These are phyloP conservation scores for Macrotis lagotis DNA, from an alignment of 2,113 vertebrate genomes.

Conservation along the genomic window DNA sequence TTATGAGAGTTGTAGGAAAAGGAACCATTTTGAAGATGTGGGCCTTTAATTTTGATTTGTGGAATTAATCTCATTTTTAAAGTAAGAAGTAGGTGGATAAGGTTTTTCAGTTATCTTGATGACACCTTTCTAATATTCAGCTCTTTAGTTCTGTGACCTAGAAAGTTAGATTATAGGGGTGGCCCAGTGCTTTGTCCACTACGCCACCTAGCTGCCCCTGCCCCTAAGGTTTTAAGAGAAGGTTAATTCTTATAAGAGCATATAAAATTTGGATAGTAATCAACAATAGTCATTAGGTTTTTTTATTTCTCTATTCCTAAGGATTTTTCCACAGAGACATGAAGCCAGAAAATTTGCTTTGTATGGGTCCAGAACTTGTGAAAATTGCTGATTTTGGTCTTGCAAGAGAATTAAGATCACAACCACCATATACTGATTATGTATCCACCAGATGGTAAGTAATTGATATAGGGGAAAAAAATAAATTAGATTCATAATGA, in stretches of 20 bases:
- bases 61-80: rapidly evolving
- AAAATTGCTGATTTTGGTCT: conserved; percentile 99
- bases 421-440: conserved; percentile 97
- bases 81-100: neutral
- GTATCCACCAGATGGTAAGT: conserved; percentile 97
- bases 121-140: neutral
- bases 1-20: conserved; percentile 25
- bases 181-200: too few relatives aligned
- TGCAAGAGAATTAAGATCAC: conserved; percentile 96
- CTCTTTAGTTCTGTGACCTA: neutral
- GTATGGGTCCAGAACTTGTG: conserved; percentile 97
- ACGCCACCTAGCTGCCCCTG: too few relatives aligned
- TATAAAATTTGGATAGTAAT: neutral
- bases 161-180: neutral
- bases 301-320: neutral
- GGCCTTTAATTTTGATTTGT: neutral
- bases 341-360: conserved; percentile 98
- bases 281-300: neutral
- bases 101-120: neutral
- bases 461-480: neutral
- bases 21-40: neutral
- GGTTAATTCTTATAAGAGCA: neutral
- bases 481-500: neutral
- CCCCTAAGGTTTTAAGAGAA: neutral
- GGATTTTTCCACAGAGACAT: conserved; percentile 99